A percentile compares a stretch with the other conserved stretches of the same genome.
phyloP scores from a whole-genome alignment of 2,888 invertebrate species.

The Apantesis nais region DNA sequence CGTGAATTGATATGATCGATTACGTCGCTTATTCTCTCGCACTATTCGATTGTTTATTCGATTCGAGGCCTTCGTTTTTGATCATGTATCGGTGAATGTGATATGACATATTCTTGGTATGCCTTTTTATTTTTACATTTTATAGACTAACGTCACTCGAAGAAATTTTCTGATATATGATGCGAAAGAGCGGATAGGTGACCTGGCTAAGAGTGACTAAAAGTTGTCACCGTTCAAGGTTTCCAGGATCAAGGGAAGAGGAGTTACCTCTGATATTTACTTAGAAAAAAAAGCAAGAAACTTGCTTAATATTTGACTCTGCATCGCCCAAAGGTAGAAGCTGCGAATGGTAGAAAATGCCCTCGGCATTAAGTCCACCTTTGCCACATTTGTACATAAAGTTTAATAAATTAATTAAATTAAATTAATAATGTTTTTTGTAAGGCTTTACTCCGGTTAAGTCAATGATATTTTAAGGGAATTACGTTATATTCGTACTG shows the following conservation, averaged over 20 bases:
- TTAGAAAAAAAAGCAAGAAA: no score
- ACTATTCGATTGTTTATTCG: slow-evolving; percentile 78
- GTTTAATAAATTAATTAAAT: no score
- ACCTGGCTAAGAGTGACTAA: background rate
- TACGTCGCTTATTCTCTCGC: slow-evolving; percentile 78
- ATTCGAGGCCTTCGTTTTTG: slow-evolving; percentile 61
- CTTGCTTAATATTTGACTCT: no score
- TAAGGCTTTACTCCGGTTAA: no score
- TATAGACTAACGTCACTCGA: background rate
- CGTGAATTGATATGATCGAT: slow-evolving; percentile 81
- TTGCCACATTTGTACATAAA: no score
- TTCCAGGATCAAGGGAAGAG: background rate
- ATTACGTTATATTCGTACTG: no score
- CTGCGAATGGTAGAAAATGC: no score
- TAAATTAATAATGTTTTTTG: no score
- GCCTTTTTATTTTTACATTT: background rate
- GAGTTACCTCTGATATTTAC: background rate
- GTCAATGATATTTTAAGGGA: no score
- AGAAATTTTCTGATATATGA: background rate
- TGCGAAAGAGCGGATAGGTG: background rate
- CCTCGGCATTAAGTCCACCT: no score
- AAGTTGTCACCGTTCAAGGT: no score
- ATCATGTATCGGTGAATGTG: slow-evolving; percentile 50
- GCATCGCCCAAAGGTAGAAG: no score
- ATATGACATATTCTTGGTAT: background rate